Percentiles rank a stretch among this genome's conserved stretches.
Evolutionary conservation across 2,113 vertebrate genomes (phyloP).

Genomic region (Bubo blakistoni): DNA sequence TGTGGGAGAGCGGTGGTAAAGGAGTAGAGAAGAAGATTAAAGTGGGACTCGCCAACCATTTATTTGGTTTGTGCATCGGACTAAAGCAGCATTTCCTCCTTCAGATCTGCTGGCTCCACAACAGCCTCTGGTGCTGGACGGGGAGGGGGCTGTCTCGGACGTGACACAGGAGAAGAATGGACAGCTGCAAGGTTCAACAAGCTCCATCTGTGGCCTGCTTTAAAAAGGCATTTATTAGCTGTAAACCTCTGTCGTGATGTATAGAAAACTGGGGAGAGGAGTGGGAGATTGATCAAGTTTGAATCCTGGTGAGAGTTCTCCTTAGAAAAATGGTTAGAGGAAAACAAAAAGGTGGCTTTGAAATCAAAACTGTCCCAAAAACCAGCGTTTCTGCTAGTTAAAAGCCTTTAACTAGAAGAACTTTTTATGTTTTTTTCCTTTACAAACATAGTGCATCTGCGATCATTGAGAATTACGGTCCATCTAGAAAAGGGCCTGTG

Average conservation of each 20-base stretch:
- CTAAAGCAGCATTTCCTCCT: constrained; percentile 26
- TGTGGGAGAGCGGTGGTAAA: background rate
- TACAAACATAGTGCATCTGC: constrained; percentile 24
- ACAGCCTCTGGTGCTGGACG: background rate
- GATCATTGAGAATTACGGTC: background rate
- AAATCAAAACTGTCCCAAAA: background rate
- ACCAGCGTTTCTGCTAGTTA: background rate
- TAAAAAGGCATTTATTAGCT: constrained; percentile 42
- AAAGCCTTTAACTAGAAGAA: constrained; percentile 53
- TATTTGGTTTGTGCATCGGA: constrained; percentile 12
- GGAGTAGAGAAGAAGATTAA: constrained; percentile 14
- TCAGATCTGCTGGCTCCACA: background rate
- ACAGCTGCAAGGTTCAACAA: background rate
- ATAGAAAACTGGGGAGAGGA: background rate
- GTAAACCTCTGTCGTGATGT: constrained; percentile 29
- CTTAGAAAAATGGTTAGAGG: constrained; percentile 3
- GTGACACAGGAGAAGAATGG: background rate
- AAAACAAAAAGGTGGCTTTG: background rate
- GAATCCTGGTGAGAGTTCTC: constrained; percentile 19
- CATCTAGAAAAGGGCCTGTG: constrained; percentile 12
- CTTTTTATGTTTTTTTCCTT: background rate
- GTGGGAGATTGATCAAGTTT: background rate
- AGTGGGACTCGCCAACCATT: background rate
- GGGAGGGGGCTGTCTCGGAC: background rate
- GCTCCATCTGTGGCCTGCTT: constrained; percentile 3